Percentiles rank a stretch among this genome's conserved stretches.
phyloP scores from a whole-genome alignment of 2,888 invertebrate genomes.

The Tiphia femorata region DNA sequence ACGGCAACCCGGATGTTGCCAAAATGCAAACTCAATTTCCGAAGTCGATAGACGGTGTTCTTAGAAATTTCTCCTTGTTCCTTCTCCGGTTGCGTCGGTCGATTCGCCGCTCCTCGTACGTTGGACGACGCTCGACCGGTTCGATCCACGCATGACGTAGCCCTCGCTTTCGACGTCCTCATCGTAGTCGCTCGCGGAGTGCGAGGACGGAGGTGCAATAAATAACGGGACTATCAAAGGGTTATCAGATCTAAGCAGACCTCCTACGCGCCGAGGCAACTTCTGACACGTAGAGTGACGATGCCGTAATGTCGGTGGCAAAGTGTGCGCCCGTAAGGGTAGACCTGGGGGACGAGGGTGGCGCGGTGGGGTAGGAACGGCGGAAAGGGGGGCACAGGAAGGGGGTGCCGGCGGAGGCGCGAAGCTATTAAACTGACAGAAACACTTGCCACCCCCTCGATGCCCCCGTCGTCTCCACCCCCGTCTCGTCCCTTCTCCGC shows the following conservation, averaged over 20 bases:
- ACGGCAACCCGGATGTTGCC: too few species aligned
- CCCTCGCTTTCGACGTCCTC: too few species aligned
- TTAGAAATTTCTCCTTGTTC: too few species aligned
- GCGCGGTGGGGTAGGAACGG: conserved; percentile 13
- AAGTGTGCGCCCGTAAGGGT: conserved; percentile 42
- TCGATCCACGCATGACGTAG: too few species aligned
- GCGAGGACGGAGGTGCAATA: conserved; percentile 41
- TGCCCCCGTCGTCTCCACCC: conserved; percentile 28
- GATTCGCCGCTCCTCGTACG: too few species aligned
- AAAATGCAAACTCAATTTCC: too few species aligned
- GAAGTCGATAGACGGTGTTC: too few species aligned
- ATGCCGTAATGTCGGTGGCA: conserved; percentile 63
- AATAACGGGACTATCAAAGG: conserved; percentile 61
- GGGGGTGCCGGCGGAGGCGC: conserved; percentile 48
- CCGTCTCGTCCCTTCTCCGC: conserved; percentile 17
- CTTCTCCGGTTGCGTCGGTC: too few species aligned
- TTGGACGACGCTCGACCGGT: too few species aligned
- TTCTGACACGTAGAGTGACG: conserved; percentile 68
- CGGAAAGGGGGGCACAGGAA: conserved; percentile 23
- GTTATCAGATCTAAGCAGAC: conserved; percentile 62
- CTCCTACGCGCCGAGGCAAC: conserved; percentile 55
- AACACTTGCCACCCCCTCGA: conserved; percentile 68
- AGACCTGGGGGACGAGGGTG: conserved; percentile 19
- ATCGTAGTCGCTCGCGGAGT: too few species aligned
- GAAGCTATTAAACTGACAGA: conserved; percentile 70